A percentile compares a stretch with the other conserved stretches of the same genome.
phyloP scores from a whole-genome alignment of 2,888 invertebrate genomes.

The Nasonia oneida region DNA sequence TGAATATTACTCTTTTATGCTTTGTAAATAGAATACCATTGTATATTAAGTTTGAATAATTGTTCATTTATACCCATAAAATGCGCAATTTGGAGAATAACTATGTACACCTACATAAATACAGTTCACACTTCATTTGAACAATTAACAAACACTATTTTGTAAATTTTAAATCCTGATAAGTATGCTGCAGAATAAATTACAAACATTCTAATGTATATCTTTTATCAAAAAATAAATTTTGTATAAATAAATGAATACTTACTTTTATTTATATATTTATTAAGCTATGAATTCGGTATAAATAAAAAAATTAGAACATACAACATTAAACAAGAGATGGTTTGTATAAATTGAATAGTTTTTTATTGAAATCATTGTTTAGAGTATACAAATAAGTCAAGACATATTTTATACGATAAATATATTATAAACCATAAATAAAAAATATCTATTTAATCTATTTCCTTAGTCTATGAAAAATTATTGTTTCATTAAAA shows the following conservation, averaged over 20 bases:
- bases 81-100: background rate
- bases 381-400: conserved; percentile 32
- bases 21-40: conserved; percentile 62
- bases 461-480: background rate
- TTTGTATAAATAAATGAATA: conserved; percentile 32
- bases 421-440: background rate
- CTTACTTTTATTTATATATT: background rate
- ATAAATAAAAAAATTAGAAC: background rate
- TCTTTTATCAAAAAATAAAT: conserved; percentile 43
- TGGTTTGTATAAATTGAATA: conserved; percentile 32
- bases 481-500: conserved; percentile 2
- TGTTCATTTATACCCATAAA: background rate
- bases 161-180: conserved; percentile 13
- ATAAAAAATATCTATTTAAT: conserved; percentile 20
- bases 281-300: background rate
- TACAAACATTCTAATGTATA: conserved; percentile 37
- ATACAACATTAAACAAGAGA: background rate
- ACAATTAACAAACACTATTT: conserved; percentile 21
- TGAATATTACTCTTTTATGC: conserved; percentile 45
- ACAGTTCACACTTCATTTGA: background rate
- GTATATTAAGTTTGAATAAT: conserved; percentile 22
- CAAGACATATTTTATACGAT: background rate
- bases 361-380: conserved; percentile 37
- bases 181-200: background rate
- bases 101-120: background rate